Evolutionary conservation across 2,888 invertebrate species (phyloP).

Genomic region (Onthophagus sagittarius): DNA sequence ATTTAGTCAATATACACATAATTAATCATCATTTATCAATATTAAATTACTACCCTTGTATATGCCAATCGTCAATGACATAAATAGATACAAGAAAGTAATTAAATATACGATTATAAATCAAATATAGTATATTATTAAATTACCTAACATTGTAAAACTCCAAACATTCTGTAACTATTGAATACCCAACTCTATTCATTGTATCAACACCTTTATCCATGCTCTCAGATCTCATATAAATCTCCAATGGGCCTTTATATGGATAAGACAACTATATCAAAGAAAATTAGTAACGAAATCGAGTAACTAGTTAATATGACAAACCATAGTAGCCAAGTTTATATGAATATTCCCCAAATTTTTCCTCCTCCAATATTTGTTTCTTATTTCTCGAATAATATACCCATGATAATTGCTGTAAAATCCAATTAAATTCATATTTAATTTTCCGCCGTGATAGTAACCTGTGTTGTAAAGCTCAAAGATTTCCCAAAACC

Average conservation of each 20-base stretch:
- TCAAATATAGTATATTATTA: background rate
- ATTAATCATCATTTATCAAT: too few species aligned
- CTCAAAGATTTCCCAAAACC: background rate
- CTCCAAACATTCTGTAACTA: background rate
- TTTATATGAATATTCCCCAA: background rate
- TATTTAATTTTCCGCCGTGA: background rate
- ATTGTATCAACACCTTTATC: constrained; percentile 2
- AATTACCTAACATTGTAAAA: constrained; percentile 5
- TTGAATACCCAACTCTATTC: background rate
- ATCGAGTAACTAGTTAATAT: background rate
- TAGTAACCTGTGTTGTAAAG: constrained; percentile 2
- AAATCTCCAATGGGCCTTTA: background rate
- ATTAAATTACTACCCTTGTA: too few species aligned
- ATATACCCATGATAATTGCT: background rate
- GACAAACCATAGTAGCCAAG: background rate
- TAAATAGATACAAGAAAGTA: too few species aligned
- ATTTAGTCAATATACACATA: too few species aligned
- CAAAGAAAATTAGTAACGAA: background rate
- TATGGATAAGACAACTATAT: constrained; percentile 5
- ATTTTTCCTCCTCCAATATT: constrained; percentile 5
- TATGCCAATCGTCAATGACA: too few species aligned
- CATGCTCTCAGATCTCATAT: background rate
- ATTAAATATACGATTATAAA: too few species aligned
- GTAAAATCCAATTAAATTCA: background rate
- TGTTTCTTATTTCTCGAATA: background rate